Base-by-base conservation (phyloP, 2,888 invertebrate species). In the Apantesis nais region DNA sequence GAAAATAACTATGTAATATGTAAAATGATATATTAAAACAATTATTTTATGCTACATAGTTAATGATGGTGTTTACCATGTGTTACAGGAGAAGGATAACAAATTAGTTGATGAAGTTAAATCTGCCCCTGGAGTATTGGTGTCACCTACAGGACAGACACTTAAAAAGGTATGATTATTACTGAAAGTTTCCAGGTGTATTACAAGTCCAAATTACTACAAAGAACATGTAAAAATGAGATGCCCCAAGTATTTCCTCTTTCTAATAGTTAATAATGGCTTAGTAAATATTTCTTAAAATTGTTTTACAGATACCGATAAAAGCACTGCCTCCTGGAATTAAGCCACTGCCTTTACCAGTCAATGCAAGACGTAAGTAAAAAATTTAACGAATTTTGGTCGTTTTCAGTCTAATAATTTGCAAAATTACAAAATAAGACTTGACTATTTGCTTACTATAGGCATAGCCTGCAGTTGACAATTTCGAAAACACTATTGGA, bases 321-420 rank as follows among this genome's bases (percentile, higher is more conserved):
- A 90, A 87, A 80, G 80, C 92, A 1, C 78, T 95, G 39, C 95
- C 95, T 2, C 95, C 95, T 0, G 95, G 95, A 70, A 87, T 95
- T 3, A 93, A 90, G 73, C 91, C 95, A 0, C 73, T 95, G 61
- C 95, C 94, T 9, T 78, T 95, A 69, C 92, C 93, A 7, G 72
- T 85, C 3, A 85, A 83, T 72, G 85, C 90, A 0, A 85, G 93
- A 81, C 79, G 94, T 94, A 83, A 92, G 93, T 72, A 67, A 52
- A 25, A n/a, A 16, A 41, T 44, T n/a, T n/a, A n/a, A n/a, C 8
- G 5, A 37, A 25, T 19, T 67, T 41, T 22, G 22, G 34, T 34
- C 22, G 4, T 2, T 31, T 31, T 58, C 12, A 14, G 31, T 60
- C 0, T 3, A 62, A 34, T 62, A 22, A 37, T 11, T 62, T 16